Base-by-base conservation (phyloP, 1,140 invertebrate genomes). In the Chrysopa pallens region DNA sequence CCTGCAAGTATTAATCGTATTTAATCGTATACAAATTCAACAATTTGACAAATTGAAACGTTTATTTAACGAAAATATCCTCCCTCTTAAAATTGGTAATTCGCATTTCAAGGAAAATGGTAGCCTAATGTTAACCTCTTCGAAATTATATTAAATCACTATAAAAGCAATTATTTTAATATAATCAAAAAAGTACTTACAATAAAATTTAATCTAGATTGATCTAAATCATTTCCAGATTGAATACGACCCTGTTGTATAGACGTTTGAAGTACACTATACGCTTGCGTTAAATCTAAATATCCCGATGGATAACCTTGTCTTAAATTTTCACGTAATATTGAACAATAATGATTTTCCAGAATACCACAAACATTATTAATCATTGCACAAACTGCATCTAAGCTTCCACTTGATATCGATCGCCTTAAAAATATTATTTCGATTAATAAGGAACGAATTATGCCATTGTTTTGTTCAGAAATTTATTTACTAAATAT, bases 301-400 rank as follows among this genome's bases (percentile, higher is more conserved):
- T 84, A 83, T n/a, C 83, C 83, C 17, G 77, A 81, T 7, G 84
- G 86, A 64, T 90, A 94, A 13, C 89, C 87, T 54, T 78, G 76
- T 42, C 81, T 71, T 14, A 97, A 62, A 37, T 79, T 73, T 14
- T 70, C 69, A 42, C 80, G 76, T 15, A 97, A 68, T 28, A 84
- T 76, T 42, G 73, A 74, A 12, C 79, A 75, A 57, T 88, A 90
- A 50, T 87, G 81, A 41, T 82, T 78, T 66, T 98, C 94, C 27
- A 98, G 64, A 38, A 88, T 73, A 1, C 83, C 74, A 52, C 81
- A 83, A 1, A 84, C 85, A 65, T 94, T 92, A 62, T 99, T 98
- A 4, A 98, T 77, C 51, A 96, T 88, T 28, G 91, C 92, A 68
- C 95, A 98, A 37, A 91, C 80, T 33, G 91, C 93, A 62, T 98